phyloP scores from a whole-genome alignment of 1,140 invertebrate species.

The Oscheius sp. region DNA sequence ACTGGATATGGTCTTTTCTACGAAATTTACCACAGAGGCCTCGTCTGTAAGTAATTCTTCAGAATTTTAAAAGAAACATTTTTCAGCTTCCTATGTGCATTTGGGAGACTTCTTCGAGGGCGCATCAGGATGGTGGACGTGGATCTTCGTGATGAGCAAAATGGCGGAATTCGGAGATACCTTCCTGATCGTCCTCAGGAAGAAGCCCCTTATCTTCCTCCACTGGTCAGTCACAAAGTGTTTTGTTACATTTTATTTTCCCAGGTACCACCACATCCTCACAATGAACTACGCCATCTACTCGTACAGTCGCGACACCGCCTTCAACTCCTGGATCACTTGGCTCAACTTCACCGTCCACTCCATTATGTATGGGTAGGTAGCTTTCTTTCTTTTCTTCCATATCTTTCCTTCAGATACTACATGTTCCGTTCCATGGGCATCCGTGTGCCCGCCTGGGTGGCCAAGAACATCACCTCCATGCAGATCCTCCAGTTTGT shows the following conservation, averaged over 20 bases:
- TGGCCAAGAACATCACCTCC: constrained; percentile 86
- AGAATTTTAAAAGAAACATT: constrained; percentile 72
- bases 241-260: background rate
- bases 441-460: constrained; percentile 75
- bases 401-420: constrained; percentile 69
- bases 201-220: constrained; percentile 56
- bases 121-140: constrained; percentile 74
- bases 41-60: constrained; percentile 78
- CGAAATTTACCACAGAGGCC: constrained; percentile 66
- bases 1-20: constrained; percentile 51
- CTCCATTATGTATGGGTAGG: constrained; percentile 85
- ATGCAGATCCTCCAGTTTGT: constrained; percentile 94
- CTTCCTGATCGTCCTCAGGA: constrained; percentile 55
- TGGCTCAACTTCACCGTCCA: constrained; percentile 96
- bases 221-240: constrained; percentile 67
- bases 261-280: constrained; percentile 69
- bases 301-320: constrained; percentile 88
- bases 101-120: constrained; percentile 74
- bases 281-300: constrained; percentile 91
- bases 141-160: constrained; percentile 54
- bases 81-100: constrained; percentile 65
- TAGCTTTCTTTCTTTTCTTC: background rate
- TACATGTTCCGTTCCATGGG: constrained; percentile 86
- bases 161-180: constrained; percentile 61
- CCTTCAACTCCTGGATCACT: constrained; percentile 94